phyloP scores from a whole-genome alignment of 2,797 vertebrate genomes.

The Trachurus trachurus region DNA sequence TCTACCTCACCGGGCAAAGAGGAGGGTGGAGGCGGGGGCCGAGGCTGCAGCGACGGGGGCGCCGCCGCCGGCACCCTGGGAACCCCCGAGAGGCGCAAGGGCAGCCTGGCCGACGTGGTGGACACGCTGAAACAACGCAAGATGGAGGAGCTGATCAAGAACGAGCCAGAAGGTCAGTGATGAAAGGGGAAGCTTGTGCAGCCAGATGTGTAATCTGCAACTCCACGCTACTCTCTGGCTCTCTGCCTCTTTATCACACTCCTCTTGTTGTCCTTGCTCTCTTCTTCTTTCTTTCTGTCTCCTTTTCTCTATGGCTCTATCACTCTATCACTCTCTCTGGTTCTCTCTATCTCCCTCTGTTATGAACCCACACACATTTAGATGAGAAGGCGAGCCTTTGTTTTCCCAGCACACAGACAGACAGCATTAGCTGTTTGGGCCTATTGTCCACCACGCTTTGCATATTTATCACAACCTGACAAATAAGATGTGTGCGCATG shows the following conservation, averaged over 20 bases:
- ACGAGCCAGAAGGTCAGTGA: slow-evolving; percentile 97
- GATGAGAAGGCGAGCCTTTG: slow-evolving; percentile 70
- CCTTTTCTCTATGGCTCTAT: slow-evolving; percentile 23
- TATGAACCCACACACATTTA: slow-evolving; percentile 66
- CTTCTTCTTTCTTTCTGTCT: slow-evolving; percentile 23
- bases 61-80: slow-evolving; percentile 87
- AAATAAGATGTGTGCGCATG: slow-evolving; percentile 45
- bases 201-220: slow-evolving; percentile 65
- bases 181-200: slow-evolving; percentile 31
- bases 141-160: slow-evolving; percentile 99
- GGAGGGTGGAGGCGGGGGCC: slow-evolving; percentile 89
- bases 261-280: slow-evolving; percentile 26
- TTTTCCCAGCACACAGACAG: slow-evolving; percentile 65
- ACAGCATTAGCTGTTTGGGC: slow-evolving; percentile 80
- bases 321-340: slow-evolving; percentile 12
- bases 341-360: slow-evolving; percentile 46
- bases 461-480: slow-evolving; percentile 84
- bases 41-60: slow-evolving; percentile 89
- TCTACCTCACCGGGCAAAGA: slow-evolving; percentile 98
- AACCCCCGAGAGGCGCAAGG: slow-evolving; percentile 97
- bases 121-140: slow-evolving; percentile 99
- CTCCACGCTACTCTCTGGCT: slow-evolving; percentile 39
- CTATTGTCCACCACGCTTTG: slow-evolving; percentile 79
- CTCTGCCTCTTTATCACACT: slow-evolving; percentile 38
- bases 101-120: slow-evolving; percentile 97